Evolutionary conservation across 2,113 vertebrate genomes (phyloP).

Genomic region (Coryphaenoides rupestris): DNA sequence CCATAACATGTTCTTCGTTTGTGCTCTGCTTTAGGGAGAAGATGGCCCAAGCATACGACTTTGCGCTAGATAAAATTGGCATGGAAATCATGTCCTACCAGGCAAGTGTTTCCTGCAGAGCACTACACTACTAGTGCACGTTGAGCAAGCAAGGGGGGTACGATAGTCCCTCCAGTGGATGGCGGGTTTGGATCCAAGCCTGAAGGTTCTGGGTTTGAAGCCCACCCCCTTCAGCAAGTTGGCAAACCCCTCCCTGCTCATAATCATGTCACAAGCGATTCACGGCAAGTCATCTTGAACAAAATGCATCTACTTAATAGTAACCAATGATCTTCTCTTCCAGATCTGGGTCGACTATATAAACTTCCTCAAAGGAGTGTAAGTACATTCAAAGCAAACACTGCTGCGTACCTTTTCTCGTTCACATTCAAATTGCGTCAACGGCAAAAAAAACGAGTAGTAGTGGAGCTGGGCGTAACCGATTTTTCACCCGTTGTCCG

Average conservation of each 20-base stretch:
- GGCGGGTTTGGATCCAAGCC: too few relatives aligned
- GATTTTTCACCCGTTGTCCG: neutral
- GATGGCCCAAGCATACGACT: constrained; percentile 99
- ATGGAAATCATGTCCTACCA: constrained; percentile 99
- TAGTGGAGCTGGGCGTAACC: neutral
- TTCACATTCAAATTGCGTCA: too few relatives aligned
- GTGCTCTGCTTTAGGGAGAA: constrained; percentile 83
- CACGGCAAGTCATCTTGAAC: too few relatives aligned
- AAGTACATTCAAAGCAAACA: constrained; percentile 65
- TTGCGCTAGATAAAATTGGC: constrained; percentile 98
- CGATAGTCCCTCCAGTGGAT: too few relatives aligned
- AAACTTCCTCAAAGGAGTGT: constrained; percentile 99
- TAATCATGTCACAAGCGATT: neutral
- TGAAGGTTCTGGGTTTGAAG: too few relatives aligned
- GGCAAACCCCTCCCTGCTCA: neutral
- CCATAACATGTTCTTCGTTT: neutral
- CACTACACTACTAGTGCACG: too few relatives aligned
- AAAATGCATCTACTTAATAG: too few relatives aligned
- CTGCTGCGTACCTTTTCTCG: neutral
- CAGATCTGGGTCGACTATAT: constrained; percentile 99
- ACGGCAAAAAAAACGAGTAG: too few relatives aligned
- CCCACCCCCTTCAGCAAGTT: too few relatives aligned
- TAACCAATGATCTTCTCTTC: constrained; percentile 25
- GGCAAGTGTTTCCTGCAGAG: constrained; percentile 65
- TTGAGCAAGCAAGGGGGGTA: too few relatives aligned